A percentile compares a stretch with the other conserved stretches of the same genome.
These are phyloP conservation scores for Suricata suricatta DNA, from an alignment of 2,113 vertebrate species.

Conservation along the genomic window DNA sequence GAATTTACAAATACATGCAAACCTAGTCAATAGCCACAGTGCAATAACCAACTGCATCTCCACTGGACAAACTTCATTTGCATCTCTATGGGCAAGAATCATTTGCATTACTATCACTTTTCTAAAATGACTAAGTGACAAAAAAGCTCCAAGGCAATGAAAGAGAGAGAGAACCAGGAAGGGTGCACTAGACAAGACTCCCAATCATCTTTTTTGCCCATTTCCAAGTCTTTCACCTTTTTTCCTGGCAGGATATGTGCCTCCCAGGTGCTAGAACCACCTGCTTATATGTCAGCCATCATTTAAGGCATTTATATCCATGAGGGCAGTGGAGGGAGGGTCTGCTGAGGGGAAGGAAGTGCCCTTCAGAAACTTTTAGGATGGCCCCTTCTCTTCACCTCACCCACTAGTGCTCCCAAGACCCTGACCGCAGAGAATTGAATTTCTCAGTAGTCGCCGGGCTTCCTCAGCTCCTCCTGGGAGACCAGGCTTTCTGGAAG, in stretches of 20 bases:
- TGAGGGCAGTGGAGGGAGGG: accelerated
- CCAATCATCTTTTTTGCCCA: background rate
- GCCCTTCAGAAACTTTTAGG: background rate
- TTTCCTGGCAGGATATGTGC: background rate
- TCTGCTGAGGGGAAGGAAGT: background rate
- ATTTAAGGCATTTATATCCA: background rate
- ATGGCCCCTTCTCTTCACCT: background rate
- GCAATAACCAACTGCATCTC: background rate
- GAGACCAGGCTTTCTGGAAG: background rate
- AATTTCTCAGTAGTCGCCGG: background rate
- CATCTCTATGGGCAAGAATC: background rate
- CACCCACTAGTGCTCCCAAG: background rate
- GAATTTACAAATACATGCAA: slow-evolving; percentile 24
- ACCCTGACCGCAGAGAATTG: background rate
- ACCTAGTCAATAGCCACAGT: background rate
- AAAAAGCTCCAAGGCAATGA: background rate
- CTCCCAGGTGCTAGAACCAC: background rate
- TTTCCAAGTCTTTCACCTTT: background rate
- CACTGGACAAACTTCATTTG: background rate
- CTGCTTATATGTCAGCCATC: background rate
- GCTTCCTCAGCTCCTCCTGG: background rate
- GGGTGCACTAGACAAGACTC: background rate
- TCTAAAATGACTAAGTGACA: background rate
- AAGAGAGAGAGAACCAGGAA: background rate
- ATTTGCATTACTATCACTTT: background rate